Evolutionary conservation across 2,888 invertebrate genomes (phyloP).

Genomic region (Lissocephala sabroskyi): DNA sequence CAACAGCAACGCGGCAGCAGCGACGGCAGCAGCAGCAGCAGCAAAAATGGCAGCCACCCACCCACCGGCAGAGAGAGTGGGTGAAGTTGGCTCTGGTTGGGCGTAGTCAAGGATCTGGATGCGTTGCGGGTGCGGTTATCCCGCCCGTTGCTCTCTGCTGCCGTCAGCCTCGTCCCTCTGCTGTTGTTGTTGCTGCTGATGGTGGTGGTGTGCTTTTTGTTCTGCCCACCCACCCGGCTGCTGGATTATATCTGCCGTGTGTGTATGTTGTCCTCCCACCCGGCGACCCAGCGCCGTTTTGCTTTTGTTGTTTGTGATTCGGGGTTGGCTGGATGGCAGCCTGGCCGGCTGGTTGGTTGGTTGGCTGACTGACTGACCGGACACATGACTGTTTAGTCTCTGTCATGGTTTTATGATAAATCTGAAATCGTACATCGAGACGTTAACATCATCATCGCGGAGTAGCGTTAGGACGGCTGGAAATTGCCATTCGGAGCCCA

Average conservation of each 20-base stretch:
- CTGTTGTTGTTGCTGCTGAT: constrained; percentile 9
- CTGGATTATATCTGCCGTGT: constrained; percentile 54
- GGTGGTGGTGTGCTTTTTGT: constrained; percentile 59
- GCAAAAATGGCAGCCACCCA: background rate
- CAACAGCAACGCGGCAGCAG: background rate
- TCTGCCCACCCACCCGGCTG: constrained; percentile 42
- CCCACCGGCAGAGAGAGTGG: background rate
- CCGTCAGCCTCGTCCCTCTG: constrained; percentile 23
- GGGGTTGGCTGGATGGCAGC: constrained; percentile 55
- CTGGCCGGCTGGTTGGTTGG: constrained; percentile 31
- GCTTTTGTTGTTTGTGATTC: constrained; percentile 18
- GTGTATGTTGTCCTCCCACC: too few relatives aligned
- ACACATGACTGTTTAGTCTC: constrained; percentile 59
- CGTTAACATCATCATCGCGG: constrained; percentile 67
- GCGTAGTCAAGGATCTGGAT: constrained; percentile 5
- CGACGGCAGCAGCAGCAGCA: constrained; percentile 2
- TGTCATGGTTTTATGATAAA: constrained; percentile 70
- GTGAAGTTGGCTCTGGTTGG: constrained; percentile 1
- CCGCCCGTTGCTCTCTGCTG: constrained; percentile 54
- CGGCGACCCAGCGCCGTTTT: too few relatives aligned
- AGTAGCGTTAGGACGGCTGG: constrained; percentile 23
- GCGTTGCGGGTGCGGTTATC: constrained; percentile 56
- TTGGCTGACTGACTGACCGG: constrained; percentile 35
- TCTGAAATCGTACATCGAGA: constrained; percentile 69
- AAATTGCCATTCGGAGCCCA: background rate